Evolutionary conservation across 2,797 vertebrate genomes (phyloP).

Genomic region (Coregonus ussuriensis): DNA sequence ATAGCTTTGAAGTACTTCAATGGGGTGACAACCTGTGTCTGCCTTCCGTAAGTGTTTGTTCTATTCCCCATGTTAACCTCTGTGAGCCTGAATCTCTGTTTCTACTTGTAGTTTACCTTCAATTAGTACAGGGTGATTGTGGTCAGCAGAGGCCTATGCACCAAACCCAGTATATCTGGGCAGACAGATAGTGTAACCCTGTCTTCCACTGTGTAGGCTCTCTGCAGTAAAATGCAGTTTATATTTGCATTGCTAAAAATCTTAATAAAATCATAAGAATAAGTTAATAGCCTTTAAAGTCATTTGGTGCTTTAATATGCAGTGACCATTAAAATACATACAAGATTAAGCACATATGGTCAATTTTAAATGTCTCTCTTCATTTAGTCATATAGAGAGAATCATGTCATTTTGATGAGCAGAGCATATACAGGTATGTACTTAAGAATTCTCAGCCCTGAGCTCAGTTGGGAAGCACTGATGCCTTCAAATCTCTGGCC

Average conservation of each 20-base stretch:
- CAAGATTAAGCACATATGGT: not conserved
- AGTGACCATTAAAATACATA: constrained; percentile 3
- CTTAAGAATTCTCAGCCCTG: not conserved
- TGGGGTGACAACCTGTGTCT: not conserved
- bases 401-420: not conserved
- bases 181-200: not conserved
- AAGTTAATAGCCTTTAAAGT: constrained; percentile 2
- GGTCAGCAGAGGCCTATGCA: not conserved
- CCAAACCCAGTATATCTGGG: not conserved
- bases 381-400: not conserved
- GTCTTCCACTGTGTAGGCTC: no score
- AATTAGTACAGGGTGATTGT: not conserved
- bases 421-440: not conserved
- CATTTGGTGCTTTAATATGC: not conserved
- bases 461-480: not conserved
- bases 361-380: constrained; percentile 9
- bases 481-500: not conserved
- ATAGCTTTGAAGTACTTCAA: not conserved
- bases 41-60: not conserved
- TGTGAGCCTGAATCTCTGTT: not conserved
- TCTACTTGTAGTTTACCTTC: not conserved
- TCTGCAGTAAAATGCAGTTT: not conserved
- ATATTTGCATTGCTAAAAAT: not conserved
- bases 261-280: constrained; percentile 15
- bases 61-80: not conserved